Base-by-base conservation (phyloP, 1,140 invertebrate genomes). In the Dreissena polymorpha region DNA sequence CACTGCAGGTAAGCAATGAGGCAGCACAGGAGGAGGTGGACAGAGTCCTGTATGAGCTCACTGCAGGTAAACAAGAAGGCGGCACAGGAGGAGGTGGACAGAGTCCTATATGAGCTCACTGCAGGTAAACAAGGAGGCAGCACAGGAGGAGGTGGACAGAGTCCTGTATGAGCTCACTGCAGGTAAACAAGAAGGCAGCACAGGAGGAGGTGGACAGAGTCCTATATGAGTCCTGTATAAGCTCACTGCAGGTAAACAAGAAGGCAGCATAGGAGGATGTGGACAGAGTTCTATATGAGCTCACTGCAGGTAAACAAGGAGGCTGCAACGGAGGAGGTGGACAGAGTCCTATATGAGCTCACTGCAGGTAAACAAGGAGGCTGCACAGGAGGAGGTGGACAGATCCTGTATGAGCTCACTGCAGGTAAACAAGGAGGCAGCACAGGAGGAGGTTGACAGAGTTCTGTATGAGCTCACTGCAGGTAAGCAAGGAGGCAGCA, bases 381-480 rank as follows among this genome's bases (percentile, higher is more conserved):
- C 96, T 88, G 98, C 97, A 3, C 96, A 98, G 90, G 95, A 95
- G 90, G 98, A 99, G 94, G 96, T 99, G 72, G 97, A 99, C 88
- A 98, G 98, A 94, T 99, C n/a, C 93, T 99, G 16, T 99, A 96
- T 96, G 98, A 99, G 93, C 93, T 99, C 2, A 99, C 98, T 2
- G 96, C 97, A 89, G 98, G 98, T 93, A 83, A 78, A 18, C 21
- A 60, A 93, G 49, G 92, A 99, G 90, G 97, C 96, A 88, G 98
- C 97, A 3, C 96, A 98, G 90, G 95, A 95, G 90, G 98, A 99
- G 94, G 96, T 99, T 72, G 97, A 99, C 88, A 98, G 98, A 94
- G 96, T 99, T n/a, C 93, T 99, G 16, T 99, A 96, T 96, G 98
- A 99, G 93, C 93, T 99, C 2, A 99, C 98, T 2, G 96, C 97